These are phyloP conservation scores for Pogonomyrmex californicus DNA, from an alignment of 1,140 invertebrate genomes.

Conservation along the genomic window DNA sequence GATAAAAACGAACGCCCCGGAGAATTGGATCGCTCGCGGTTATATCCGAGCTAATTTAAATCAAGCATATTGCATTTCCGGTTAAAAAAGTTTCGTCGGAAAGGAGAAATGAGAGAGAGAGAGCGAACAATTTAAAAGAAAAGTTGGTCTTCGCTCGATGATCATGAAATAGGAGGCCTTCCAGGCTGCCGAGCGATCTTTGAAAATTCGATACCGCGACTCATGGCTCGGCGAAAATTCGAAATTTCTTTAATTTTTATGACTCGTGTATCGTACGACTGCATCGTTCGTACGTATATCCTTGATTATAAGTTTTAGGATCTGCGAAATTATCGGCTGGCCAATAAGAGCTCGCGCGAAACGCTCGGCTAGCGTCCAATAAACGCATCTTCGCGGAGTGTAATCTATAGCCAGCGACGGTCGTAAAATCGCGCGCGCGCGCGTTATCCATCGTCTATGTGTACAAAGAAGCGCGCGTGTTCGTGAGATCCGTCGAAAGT, in stretches of 20 bases:
- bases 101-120: not conserved
- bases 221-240: not conserved
- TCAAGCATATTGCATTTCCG: not conserved
- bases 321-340: slow-evolving; percentile 47
- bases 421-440: slow-evolving; percentile 55
- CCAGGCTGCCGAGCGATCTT: too few relatives aligned
- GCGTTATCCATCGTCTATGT: slow-evolving; percentile 8
- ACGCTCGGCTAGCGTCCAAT: slow-evolving; percentile 34
- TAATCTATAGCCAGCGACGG: slow-evolving; percentile 53
- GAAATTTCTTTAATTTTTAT: slow-evolving; percentile 41
- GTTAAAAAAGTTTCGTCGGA: not conserved
- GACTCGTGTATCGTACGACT: not conserved
- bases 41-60: slow-evolving; percentile 3
- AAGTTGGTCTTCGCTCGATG: not conserved
- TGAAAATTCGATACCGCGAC: not conserved
- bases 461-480: slow-evolving; percentile 4
- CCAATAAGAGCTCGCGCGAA: slow-evolving; percentile 52
- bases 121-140: not conserved
- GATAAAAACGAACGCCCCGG: not conserved
- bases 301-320: slow-evolving; percentile 46
- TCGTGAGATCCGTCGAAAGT: slow-evolving; percentile 56
- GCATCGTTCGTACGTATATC: not conserved
- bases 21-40: not conserved
- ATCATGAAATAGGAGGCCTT: not conserved
- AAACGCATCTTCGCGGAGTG: slow-evolving; percentile 63